phyloP scores from a whole-genome alignment of 92 coral and sea anemone species.

The Desmophyllum pertusum region DNA sequence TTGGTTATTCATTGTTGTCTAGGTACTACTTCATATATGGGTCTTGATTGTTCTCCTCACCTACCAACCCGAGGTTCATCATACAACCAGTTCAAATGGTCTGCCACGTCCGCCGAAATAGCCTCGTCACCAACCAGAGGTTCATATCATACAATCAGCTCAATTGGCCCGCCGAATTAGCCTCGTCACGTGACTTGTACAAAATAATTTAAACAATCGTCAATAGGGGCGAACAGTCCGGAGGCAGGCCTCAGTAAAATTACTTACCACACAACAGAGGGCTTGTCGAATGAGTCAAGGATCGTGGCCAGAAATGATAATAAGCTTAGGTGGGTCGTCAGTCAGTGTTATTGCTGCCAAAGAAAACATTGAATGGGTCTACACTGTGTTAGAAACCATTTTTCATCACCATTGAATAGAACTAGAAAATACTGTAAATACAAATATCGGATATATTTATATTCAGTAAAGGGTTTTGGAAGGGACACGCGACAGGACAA shows the following conservation, averaged over 20 bases:
- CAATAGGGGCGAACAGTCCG: not conserved
- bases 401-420: not conserved
- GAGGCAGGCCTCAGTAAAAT: not conserved
- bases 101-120: constrained; percentile 74
- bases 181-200: constrained; percentile 20
- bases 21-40: constrained; percentile 93
- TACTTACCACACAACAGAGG: not conserved
- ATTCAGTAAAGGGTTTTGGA: not conserved
- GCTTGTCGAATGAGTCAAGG: constrained; percentile 7
- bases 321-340: not conserved
- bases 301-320: not conserved
- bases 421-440: constrained; percentile 19
- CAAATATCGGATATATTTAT: constrained; percentile 18
- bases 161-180: constrained; percentile 70
- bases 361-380: not conserved
- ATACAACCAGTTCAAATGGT: constrained; percentile 68
- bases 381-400: not conserved
- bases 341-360: not conserved
- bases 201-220: not conserved
- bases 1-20: not conserved
- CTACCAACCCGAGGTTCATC: constrained; percentile 97
- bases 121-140: constrained; percentile 83
- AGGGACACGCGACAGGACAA: not conserved
- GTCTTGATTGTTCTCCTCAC: constrained; percentile 91
- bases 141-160: constrained; percentile 73